Evolutionary conservation across 2,888 invertebrate species (phyloP), one percentile per base, ranked within the genome.

Genomic region (Clusia tigrina): DNA sequence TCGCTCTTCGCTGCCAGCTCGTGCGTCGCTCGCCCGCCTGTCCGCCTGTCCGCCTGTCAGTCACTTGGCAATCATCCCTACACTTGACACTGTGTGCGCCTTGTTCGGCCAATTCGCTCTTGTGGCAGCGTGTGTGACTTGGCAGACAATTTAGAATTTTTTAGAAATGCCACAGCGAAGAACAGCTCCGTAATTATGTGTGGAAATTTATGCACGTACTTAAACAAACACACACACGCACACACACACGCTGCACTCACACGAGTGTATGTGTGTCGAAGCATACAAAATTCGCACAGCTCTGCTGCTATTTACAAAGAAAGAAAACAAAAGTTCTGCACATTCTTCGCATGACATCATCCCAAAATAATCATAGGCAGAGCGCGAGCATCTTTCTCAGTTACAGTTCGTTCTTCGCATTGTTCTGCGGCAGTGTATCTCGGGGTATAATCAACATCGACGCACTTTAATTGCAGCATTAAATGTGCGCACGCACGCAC

Each of bases 261-360:
- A 48, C 25, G n/a, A 25, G 53, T 53, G 24, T 23, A 24, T 24
- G 26, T 53, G 24, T 53, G 24, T 26, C 26, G 15, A 24, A 10
- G 24, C 9, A 6, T 22, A n/a, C n/a, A n/a, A n/a, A n/a, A n/a
- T n/a, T n/a, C 32, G 32, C 32, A 9, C 32, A 6, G 32, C 32
- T 32, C 32, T 12, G 32, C 32, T 32, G 32, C 6, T 32, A 32
- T 32, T 32, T 32, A 9, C n/a, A n/a, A 32, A 32, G 12, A 32
- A 32, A 9, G 12, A 32, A 32, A 32, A 17, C 6, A 42, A 42
- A 42, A 42, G 15, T 42, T 55, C 55, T 53, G 26, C 60, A 56
- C 42, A 56, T 57, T 63, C 53, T 63, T 42, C 51, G 18, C 63
- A 60, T 64, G 63, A 64, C 63, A 60, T 64, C 63, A 64, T 64